Percentiles rank a stretch among this genome's conserved stretches.
These are phyloP conservation scores for Hydrophis major DNA, from an alignment of 2,797 vertebrate genomes.

Conservation along the genomic window DNA sequence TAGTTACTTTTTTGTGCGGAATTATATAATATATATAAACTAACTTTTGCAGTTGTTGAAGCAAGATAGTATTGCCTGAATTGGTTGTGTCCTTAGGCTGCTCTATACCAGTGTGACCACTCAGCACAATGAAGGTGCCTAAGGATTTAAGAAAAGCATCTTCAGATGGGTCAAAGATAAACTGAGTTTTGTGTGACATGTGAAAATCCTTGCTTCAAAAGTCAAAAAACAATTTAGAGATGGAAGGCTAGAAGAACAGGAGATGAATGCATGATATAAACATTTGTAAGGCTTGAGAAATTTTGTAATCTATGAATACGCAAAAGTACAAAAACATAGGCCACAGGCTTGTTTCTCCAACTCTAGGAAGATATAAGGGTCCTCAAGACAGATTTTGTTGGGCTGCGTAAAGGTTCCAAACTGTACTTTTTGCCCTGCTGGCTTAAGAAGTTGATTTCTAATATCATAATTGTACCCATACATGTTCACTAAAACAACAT, in stretches of 20 bases:
- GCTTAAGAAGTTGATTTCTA: not conserved
- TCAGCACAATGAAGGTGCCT: not conserved
- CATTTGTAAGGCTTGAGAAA: not conserved
- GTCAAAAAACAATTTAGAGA: not conserved
- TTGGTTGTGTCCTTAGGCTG: not conserved
- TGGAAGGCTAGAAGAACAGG: not conserved
- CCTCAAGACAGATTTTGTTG: not conserved
- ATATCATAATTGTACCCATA: not conserved
- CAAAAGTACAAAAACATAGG: not conserved
- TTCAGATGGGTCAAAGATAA: not conserved
- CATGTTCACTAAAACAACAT: not conserved
- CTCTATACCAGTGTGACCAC: not conserved
- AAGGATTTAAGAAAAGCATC: not conserved
- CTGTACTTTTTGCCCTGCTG: not conserved
- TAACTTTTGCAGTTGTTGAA: not conserved
- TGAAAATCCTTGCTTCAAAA: not conserved
- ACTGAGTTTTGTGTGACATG: not conserved
- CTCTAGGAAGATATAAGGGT: not conserved
- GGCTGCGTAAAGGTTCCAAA: not conserved
- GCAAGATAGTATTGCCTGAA: not conserved
- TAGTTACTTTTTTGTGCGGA: slow-evolving; percentile 5
- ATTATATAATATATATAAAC: not conserved
- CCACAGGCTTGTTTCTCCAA: not conserved
- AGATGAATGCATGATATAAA: not conserved
- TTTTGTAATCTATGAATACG: not conserved